Evolutionary conservation across 2,113 vertebrate genomes (phyloP), one percentile per base, ranked within the genome.

Genomic region (Eubucco bourcierii): DNA sequence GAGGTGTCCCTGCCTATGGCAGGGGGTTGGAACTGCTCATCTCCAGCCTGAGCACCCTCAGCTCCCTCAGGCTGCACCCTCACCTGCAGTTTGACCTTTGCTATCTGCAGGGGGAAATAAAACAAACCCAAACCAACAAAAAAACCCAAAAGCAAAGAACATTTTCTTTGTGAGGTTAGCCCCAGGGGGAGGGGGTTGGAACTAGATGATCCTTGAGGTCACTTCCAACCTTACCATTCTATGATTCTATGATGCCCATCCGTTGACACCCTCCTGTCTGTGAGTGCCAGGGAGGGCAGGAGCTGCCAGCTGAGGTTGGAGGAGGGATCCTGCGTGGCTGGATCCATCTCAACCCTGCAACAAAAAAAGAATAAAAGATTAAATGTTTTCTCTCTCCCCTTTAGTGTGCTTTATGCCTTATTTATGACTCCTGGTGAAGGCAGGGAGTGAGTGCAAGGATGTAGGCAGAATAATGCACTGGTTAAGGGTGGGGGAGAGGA

Each of bases 371-470:
- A 86, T 50, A 78, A 60, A 76, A 93, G 71, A 95, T 92, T 59
- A 39, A 72, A 68, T 65, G 28, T 76, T 94, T 82, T n/a, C n/a
- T 71, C 67, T 84, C 76, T 81, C 70, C 59, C 58, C 76, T 93
- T 90, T 83, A 68, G 71, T 1, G 7, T 23, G 65, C 39, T 46
- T 95, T 68, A 37, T 92, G 92, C 67, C 59, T 93, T 95, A 91
- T 96, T 95, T 92, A 95, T 95, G 91, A 88, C 41, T 72, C 84
- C 71, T 16, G 39, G 41, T 50, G 76, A 76, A 92, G 77, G 53
- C 68, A 66, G 55, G 39, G 68, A 85, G 68, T 0, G 9, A 91
- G 75, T 0, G 0, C 60, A 44, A 79, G 68, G 61, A 78, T 53
- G 90, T 46, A 76, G 72, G 55, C 59, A 87, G 91, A 87, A 94